These are phyloP conservation scores for cattle (Bos taurus) DNA, from an alignment of 2,113 vertebrate species.

Conservation along the genomic window DNA sequence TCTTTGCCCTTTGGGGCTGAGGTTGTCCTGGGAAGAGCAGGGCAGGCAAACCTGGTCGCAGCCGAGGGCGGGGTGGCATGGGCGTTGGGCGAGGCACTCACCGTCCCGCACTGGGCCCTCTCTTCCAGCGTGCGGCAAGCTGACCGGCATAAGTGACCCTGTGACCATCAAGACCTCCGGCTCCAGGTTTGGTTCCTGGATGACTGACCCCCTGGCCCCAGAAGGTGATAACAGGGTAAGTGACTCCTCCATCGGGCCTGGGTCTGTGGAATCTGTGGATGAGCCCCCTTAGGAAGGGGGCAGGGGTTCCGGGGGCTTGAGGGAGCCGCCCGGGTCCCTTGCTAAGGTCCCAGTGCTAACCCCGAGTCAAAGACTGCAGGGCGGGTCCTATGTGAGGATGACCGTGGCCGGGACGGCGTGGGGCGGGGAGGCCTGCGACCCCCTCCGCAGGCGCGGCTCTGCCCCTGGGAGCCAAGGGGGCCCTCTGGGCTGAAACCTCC, in stretches of 20 bases:
- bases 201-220: constrained; percentile 95
- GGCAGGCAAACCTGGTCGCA: fast-evolving
- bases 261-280: not conserved
- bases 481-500: not conserved
- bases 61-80: not conserved
- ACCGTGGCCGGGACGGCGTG: fast-evolving
- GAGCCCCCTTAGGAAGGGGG: not conserved
- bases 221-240: constrained; percentile 96
- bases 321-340: not conserved
- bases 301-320: not conserved
- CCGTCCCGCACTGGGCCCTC: constrained; percentile 8
- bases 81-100: fast-evolving
- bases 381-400: fast-evolving
- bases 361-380: not conserved
- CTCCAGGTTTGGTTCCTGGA: constrained; percentile 97
- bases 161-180: constrained; percentile 97
- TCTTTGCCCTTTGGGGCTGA: not conserved
- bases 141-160: constrained; percentile 96
- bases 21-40: not conserved
- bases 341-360: not conserved
- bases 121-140: constrained; percentile 95
- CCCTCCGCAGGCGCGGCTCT: fast-evolving
- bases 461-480: not conserved
- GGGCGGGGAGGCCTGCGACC: fast-evolving
- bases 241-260: not conserved